Percentiles rank a stretch among this genome's conserved stretches.
Conservation (phyloP, 2,888 invertebrate species). For the Cephonodes hylas region DNA sequence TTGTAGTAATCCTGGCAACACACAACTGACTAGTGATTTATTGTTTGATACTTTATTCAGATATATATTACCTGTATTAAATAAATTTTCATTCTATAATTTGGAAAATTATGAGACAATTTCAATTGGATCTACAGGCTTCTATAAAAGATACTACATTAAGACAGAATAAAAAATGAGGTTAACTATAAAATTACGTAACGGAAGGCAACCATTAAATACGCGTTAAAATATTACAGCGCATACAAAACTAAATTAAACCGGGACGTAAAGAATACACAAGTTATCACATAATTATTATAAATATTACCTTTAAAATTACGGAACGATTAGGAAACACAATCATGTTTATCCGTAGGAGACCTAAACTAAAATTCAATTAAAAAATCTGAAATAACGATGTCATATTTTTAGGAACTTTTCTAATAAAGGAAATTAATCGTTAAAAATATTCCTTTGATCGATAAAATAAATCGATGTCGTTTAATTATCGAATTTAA, state of each 20-base stretch:
- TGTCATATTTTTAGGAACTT: background rate
- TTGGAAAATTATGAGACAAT: background rate
- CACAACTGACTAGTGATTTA: background rate
- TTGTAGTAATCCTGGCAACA: background rate
- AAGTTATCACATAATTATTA: conserved; percentile 61
- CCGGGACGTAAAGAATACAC: conserved; percentile 52
- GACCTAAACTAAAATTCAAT: too few species aligned
- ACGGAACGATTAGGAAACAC: conserved; percentile 28
- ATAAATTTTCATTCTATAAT: background rate
- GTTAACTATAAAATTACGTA: conserved; percentile 54
- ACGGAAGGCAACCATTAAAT: conserved; percentile 70
- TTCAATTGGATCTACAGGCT: background rate
- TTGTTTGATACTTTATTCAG: background rate
- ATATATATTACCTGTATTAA: background rate
- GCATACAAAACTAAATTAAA: conserved; percentile 15
- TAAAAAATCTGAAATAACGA: too few species aligned
- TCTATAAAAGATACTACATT: background rate
- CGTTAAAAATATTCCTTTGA: background rate
- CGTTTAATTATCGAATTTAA: background rate
- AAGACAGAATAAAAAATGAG: conserved; percentile 16
- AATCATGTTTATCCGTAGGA: background rate
- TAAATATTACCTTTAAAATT: conserved; percentile 26
- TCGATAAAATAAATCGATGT: background rate
- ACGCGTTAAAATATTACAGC: conserved; percentile 35
- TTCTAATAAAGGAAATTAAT: background rate